phyloP scores from a whole-genome alignment of 2,888 invertebrate genomes.

The Nemapogon koenigi region DNA sequence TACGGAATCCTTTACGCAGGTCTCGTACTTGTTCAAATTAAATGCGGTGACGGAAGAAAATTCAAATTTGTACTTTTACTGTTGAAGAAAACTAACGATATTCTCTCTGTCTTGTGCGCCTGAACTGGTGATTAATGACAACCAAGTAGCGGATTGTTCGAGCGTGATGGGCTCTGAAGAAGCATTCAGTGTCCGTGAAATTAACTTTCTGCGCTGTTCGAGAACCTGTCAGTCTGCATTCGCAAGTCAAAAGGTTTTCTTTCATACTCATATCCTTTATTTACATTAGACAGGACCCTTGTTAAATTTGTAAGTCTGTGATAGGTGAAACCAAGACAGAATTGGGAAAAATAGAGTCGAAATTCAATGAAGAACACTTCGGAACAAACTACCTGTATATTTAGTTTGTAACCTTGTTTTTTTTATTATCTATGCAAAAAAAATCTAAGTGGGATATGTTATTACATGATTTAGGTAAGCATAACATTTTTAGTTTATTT shows the following conservation, averaged over 20 bases:
- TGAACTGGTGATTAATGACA: conserved; percentile 48
- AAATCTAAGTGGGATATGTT: too few relatives aligned
- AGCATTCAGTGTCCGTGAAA: conserved; percentile 58
- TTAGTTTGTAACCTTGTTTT: too few relatives aligned
- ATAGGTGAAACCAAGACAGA: too few relatives aligned
- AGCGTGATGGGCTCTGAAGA: conserved; percentile 53
- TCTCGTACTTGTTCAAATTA: too few relatives aligned
- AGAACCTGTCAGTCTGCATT: conserved; percentile 47
- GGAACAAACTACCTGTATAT: too few relatives aligned
- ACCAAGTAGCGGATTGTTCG: conserved; percentile 47
- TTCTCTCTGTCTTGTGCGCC: conserved; percentile 5
- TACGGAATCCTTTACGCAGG: too few relatives aligned
- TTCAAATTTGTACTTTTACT: neutral
- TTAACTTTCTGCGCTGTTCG: conserved; percentile 53
- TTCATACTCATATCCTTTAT: conserved; percentile 1
- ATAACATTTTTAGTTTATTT: too few relatives aligned
- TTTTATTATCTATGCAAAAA: too few relatives aligned
- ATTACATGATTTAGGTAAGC: too few relatives aligned
- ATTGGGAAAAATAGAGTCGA: too few relatives aligned
- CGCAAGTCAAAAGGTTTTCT: conserved; percentile 21
- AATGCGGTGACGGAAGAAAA: conserved; percentile 10
- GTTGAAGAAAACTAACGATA: conserved; percentile 28
- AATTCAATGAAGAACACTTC: too few relatives aligned
- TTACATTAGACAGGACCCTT: neutral
- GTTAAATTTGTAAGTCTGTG: neutral